Conservation (phyloP, 2,113 vertebrate species). For the Gymnarchus niloticus region DNA sequence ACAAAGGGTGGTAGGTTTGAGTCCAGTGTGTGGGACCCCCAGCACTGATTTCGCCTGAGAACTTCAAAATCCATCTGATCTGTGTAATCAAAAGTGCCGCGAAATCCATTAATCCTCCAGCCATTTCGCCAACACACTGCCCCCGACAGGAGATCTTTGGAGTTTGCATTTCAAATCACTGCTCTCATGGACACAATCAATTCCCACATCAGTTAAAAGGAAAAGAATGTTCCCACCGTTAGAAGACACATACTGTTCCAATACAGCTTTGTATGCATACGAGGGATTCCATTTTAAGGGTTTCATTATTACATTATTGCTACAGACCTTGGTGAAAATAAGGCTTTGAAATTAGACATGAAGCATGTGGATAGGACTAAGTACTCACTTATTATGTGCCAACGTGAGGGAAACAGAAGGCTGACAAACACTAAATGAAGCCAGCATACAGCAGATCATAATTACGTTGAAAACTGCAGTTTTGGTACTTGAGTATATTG, state of each 20-base stretch:
- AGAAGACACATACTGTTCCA: conserved; percentile 14
- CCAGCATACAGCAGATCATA: neutral
- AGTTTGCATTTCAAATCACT: conserved; percentile 56
- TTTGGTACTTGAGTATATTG: too few species aligned
- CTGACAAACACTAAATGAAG: neutral
- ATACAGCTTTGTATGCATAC: neutral
- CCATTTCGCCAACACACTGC: conserved; percentile 44
- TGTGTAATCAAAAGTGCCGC: conserved; percentile 41
- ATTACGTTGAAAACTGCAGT: neutral
- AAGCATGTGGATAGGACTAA: neutral
- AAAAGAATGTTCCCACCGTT: conserved; percentile 37
- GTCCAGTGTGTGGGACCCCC: conserved; percentile 35
- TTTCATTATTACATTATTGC: neutral
- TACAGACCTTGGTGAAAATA: neutral
- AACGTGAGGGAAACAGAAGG: neutral
- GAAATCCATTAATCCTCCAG: conserved; percentile 50
- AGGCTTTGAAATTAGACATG: neutral
- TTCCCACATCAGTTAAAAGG: conserved; percentile 26
- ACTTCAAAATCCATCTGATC: conserved; percentile 46
- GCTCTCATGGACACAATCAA: conserved; percentile 39
- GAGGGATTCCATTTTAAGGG: neutral
- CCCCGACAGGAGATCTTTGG: conserved; percentile 47
- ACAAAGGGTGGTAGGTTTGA: conserved; percentile 39
- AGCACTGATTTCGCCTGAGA: conserved; percentile 30
- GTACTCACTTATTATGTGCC: neutral